Conservation (phyloP, 1,140 invertebrate genomes). For the Leptinotarsa undecemlineata region DNA sequence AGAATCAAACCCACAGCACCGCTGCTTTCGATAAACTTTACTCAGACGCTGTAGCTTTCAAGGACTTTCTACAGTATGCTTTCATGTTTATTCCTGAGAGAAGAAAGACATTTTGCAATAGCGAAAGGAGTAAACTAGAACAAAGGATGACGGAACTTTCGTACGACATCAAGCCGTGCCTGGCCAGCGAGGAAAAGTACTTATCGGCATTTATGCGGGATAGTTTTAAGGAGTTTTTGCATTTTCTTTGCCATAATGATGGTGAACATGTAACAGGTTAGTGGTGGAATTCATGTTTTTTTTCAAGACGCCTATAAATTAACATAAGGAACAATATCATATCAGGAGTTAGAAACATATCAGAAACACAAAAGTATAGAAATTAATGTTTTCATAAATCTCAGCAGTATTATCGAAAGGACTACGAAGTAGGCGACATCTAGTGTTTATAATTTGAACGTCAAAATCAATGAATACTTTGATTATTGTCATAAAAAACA, state of each 20-base stretch:
- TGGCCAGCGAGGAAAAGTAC: slow-evolving; percentile 15
- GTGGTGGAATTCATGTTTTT: background rate
- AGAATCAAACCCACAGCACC: background rate
- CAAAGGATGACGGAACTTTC: slow-evolving; percentile 6
- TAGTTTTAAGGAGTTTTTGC: slow-evolving; percentile 25
- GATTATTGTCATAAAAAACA: no score
- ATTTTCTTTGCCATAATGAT: slow-evolving; percentile 27
- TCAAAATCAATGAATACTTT: no score
- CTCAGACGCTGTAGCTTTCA: slow-evolving; percentile 2
- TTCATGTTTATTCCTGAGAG: slow-evolving; percentile 19
- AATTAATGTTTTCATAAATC: no score
- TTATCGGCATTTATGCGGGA: slow-evolving; percentile 8
- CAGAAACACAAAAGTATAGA: no score
- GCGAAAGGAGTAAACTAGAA: slow-evolving; percentile 10
- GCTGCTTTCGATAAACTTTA: slow-evolving; percentile 8
- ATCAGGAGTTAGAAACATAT: no score
- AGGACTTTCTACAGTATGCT: slow-evolving; percentile 2
- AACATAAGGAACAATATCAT: no score
- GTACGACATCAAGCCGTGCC: background rate
- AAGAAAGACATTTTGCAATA: slow-evolving; percentile 14
- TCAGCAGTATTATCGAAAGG: no score
- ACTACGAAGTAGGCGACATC: no score
- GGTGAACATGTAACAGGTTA: slow-evolving; percentile 22
- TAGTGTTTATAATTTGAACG: no score
- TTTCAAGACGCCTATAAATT: no score